Base-by-base conservation (phyloP, 2,888 invertebrate genomes). In the Apodemia mormo region DNA sequence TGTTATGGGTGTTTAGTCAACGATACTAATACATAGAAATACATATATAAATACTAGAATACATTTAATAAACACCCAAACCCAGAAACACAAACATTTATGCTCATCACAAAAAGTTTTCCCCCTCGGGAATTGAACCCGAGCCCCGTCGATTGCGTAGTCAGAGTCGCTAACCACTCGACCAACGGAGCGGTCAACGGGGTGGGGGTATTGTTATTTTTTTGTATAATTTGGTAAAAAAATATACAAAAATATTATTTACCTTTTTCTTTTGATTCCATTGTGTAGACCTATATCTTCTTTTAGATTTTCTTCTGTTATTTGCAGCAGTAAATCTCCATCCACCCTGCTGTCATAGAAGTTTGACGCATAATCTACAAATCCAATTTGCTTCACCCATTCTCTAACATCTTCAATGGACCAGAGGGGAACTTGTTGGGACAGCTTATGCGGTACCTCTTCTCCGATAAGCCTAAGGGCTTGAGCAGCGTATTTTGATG, bases 341-440 rank as follows among this genome's bases (percentile, higher is more conserved):
- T 99, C 99, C 45, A 99, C 99, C 86, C 97, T 95, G 82, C 98
- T 98, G 70, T 97, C 97, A 65, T 96, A 95, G 85, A 99, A 99
- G 85, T 96, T 96, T 2, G 92, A 94, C 2, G 97, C 96, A 79
- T 96, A 98, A 81, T 97, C 96, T 22, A 95, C 95, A 86, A 99
- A 99, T 0, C 99, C 99, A 80, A 99, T 98, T 94, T 99, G 99
- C 84, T 98, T 98, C 0, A 99, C 98, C 99, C 99, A 99, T 90
- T 99, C 98, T 78, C 97, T 95, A 0, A 99, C 99, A 86, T 99
- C 99, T 86, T 98, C 98, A 30, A 96, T 96, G 0, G 98, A 98
- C 99, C 99, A 99, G 8, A 99, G 94, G 0, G 99, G 99, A 58
- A 99, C 99, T 88, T 99, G 99, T 85, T 99, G 99, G 52, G 99